phyloP scores from a whole-genome alignment of 2,888 invertebrate genomes.

The Dermolepida albohirtum region DNA sequence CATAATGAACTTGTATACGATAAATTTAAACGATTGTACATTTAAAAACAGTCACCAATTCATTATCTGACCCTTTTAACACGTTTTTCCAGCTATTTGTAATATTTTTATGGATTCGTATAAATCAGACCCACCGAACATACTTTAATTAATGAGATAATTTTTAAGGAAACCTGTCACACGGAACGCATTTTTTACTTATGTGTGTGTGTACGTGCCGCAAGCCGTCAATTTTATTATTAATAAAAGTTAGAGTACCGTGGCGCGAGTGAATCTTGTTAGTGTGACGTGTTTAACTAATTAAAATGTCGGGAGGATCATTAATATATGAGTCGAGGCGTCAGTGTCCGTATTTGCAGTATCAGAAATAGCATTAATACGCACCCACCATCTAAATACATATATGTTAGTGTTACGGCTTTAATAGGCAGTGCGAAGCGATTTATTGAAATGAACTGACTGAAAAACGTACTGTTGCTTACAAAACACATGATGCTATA shows the following conservation, averaged over 20 bases:
- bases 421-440: conserved; percentile 55
- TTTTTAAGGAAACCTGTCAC: conserved; percentile 5
- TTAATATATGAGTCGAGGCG: conserved; percentile 23
- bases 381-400: conserved; percentile 45
- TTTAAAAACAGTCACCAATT: too few species aligned
- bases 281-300: conserved; percentile 36
- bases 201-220: not conserved
- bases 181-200: not conserved
- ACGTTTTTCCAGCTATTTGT: too few species aligned
- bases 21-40: too few species aligned
- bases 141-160: conserved; percentile 5
- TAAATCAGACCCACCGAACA: not conserved
- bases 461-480: conserved; percentile 58
- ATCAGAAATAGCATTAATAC: conserved; percentile 37
- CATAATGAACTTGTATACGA: too few species aligned
- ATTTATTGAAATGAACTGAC: conserved; percentile 59
- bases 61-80: too few species aligned
- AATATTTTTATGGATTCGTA: not conserved
- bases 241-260: conserved; percentile 19
- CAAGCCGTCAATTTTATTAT: conserved; percentile 18
- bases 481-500: conserved; percentile 54
- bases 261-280: conserved; percentile 29
- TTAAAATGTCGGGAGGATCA: conserved; percentile 34
- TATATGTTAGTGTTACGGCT: conserved; percentile 51
- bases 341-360: conserved; percentile 33